Conservation (phyloP, 2,797 vertebrate genomes). For the Aplochiton taeniatus region DNA sequence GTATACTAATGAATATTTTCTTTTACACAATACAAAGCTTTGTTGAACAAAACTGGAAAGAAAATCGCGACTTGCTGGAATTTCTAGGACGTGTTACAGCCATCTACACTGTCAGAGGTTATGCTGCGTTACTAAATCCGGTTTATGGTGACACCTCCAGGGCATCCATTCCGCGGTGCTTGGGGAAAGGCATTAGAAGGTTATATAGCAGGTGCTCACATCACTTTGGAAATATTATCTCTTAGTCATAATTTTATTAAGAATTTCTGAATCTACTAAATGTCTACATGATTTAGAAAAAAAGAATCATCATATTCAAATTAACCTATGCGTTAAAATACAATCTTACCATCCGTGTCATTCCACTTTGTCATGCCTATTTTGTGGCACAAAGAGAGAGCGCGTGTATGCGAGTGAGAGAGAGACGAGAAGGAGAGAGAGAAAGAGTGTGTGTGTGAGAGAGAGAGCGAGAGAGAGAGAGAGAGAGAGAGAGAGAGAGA, state of each 20-base stretch:
- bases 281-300: too few relatives aligned
- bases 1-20: conserved; percentile 10
- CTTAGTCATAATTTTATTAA: too few relatives aligned
- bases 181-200: conserved; percentile 45
- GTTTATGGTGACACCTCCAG: conserved; percentile 56
- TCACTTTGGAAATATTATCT: too few relatives aligned
- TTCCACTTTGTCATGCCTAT: conserved; percentile 40
- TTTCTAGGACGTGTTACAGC: too few relatives aligned
- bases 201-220: neutral
- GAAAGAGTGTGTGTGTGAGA: neutral
- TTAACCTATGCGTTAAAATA: conserved; percentile 21
- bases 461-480: conserved; percentile 22
- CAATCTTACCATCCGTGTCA: conserved; percentile 52
- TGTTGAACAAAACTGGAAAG: too few relatives aligned
- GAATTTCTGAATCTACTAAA: too few relatives aligned
- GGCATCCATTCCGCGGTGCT: conserved; percentile 11
- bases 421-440: conserved; percentile 28
- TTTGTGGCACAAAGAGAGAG: conserved; percentile 34
- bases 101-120: neutral
- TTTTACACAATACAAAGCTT: conserved; percentile 3
- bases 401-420: too few relatives aligned
- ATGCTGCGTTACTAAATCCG: conserved; percentile 62
- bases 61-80: neutral
- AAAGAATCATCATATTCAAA: too few relatives aligned
- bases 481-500: conserved; percentile 34